phyloP scores from a whole-genome alignment of 2,113 vertebrate genomes.

The Hydropotes inermis region DNA sequence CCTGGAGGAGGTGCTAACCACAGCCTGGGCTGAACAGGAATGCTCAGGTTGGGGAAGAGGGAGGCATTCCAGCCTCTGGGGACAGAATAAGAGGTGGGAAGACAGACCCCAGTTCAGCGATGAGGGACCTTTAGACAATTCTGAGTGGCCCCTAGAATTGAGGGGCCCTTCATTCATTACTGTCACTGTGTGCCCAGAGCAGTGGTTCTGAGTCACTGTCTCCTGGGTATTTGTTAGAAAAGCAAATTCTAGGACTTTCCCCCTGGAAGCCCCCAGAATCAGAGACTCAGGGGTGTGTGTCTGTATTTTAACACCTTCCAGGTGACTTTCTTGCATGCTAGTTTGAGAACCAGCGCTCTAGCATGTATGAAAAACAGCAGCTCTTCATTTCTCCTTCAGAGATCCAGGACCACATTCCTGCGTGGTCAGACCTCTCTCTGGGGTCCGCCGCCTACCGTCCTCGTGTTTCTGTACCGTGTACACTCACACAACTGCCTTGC shows the following conservation, averaged over 20 bases:
- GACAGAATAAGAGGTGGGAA: neutral
- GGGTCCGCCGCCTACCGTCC: too few relatives aligned
- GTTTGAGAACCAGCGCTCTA: neutral
- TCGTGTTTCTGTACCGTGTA: neutral
- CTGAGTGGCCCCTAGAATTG: neutral
- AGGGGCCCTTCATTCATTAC: neutral
- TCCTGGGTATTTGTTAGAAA: neutral
- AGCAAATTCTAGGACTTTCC: neutral
- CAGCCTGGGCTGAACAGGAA: neutral
- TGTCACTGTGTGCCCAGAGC: fast-evolving
- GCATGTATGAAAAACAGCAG: neutral
- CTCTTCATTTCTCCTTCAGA: neutral
- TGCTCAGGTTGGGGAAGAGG: neutral
- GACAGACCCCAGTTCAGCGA: neutral
- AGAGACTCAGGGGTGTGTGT: neutral
- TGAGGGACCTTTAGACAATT: neutral
- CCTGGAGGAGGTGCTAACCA: neutral
- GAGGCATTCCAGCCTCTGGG: neutral
- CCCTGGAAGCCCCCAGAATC: neutral
- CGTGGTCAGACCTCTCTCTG: too few relatives aligned
- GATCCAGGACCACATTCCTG: fast-evolving
- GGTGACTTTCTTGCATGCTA: neutral
- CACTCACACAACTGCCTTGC: neutral
- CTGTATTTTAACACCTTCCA: neutral
- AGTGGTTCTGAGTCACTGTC: neutral